These are phyloP conservation scores for Tetheella fluctuosa DNA, from an alignment of 2,888 invertebrate genomes.

Conservation along the genomic window DNA sequence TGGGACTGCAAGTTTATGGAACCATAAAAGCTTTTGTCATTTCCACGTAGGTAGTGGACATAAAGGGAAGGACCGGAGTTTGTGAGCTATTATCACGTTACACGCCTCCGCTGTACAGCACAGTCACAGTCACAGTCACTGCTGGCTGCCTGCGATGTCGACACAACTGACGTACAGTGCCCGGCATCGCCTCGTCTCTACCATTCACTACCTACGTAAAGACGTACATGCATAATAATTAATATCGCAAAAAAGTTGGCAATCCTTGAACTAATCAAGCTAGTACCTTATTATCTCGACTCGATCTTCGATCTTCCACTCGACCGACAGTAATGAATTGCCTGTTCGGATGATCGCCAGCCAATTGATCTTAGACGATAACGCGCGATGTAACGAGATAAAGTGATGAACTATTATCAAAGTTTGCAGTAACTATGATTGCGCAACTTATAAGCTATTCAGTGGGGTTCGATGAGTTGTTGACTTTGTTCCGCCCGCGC, in stretches of 20 bases:
- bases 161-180: background rate
- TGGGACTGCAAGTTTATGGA: background rate
- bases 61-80: no score
- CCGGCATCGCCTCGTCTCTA: background rate
- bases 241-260: background rate
- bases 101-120: no score
- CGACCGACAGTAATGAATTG: background rate
- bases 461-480: background rate
- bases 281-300: background rate
- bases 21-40: background rate
- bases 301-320: no score
- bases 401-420: background rate
- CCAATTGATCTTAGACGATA: background rate
- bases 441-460: constrained; percentile 4
- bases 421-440: background rate
- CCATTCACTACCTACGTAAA: background rate
- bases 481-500: background rate
- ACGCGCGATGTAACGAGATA: background rate
- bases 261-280: background rate
- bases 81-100: no score
- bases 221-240: background rate
- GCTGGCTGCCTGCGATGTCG: background rate
- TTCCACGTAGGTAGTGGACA: background rate
- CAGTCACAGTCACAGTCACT: no score
- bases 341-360: background rate